Percentiles rank a stretch among this genome's conserved stretches.
Conservation (phyloP, 2,888 invertebrate genomes). For the Hemaris fuciformis region DNA sequence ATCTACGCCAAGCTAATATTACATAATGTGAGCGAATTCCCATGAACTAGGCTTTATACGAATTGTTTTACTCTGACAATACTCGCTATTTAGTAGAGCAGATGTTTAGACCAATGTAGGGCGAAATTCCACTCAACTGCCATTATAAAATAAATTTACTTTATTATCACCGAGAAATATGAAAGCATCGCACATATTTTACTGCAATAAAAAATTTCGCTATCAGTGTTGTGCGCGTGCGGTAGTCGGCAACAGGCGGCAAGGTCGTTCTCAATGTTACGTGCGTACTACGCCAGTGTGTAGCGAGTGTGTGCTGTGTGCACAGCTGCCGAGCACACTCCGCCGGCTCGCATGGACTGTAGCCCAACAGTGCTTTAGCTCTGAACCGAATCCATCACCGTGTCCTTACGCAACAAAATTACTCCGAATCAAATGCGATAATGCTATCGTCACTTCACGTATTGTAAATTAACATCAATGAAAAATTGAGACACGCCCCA, state of each 20-base stretch:
- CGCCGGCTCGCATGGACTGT: conserved; percentile 25
- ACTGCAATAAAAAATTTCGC: conserved; percentile 31
- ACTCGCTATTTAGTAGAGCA: background rate
- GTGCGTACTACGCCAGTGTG: conserved; percentile 37
- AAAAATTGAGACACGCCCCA: background rate
- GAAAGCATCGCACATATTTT: background rate
- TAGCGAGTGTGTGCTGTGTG: conserved; percentile 36
- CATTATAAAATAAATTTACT: background rate
- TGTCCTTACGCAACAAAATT: too few species aligned
- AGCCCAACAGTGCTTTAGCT: background rate
- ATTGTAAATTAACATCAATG: background rate
- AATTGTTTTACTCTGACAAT: background rate
- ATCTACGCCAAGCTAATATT: conserved; percentile 37
- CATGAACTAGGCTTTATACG: background rate
- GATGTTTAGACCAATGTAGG: background rate
- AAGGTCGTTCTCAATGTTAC: conserved; percentile 74
- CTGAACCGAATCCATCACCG: too few species aligned
- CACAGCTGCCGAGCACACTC: conserved; percentile 44
- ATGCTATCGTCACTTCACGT: background rate
- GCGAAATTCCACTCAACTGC: background rate
- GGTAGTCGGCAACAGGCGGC: conserved; percentile 56
- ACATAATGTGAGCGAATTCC: conserved; percentile 23
- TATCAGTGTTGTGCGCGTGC: conserved; percentile 36
- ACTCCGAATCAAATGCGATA: background rate
- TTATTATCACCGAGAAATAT: background rate